Percentiles rank a stretch among this genome's conserved stretches.
Conservation (phyloP, 2,888 invertebrate genomes). For the Pardosa pseudoannulata region DNA sequence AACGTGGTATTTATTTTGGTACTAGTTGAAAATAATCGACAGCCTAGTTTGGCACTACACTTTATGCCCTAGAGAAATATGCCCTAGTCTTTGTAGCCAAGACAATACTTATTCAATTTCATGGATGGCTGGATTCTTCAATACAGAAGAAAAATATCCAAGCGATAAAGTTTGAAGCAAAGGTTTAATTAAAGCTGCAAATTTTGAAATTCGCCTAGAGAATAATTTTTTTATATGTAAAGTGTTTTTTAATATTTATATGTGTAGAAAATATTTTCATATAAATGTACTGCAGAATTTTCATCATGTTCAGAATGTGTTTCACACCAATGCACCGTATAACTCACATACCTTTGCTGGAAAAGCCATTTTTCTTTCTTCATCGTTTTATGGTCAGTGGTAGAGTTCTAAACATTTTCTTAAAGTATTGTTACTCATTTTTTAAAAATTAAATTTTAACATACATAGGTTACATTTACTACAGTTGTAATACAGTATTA, state of each 20-base stretch:
- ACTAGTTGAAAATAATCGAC: constrained; percentile 42
- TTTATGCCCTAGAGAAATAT: constrained; percentile 25
- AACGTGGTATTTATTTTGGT: constrained; percentile 41
- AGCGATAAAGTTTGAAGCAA: constrained; percentile 59
- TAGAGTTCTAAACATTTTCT: too few species aligned
- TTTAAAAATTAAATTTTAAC: too few species aligned
- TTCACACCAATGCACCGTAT: too few species aligned
- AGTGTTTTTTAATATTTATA: background rate
- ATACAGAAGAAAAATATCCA: constrained; percentile 65
- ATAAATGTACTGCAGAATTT: too few species aligned
- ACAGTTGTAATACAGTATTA: too few species aligned
- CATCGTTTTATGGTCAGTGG: too few species aligned
- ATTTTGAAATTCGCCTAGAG: constrained; percentile 26
- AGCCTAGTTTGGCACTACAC: background rate
- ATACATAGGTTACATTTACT: too few species aligned
- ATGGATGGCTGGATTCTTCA: constrained; percentile 41
- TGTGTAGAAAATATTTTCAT: background rate
- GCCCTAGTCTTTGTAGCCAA: background rate
- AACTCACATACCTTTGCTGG: too few species aligned
- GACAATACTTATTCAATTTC: constrained; percentile 69
- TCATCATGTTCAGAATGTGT: too few species aligned
- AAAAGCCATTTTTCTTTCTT: too few species aligned
- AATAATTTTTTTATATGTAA: background rate
- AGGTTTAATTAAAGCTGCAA: constrained; percentile 65
- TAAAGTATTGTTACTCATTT: too few species aligned